A percentile compares a stretch with the other conserved stretches of the same genome.
These are phyloP conservation scores for Conus betulinus DNA, from an alignment of 1,140 invertebrate genomes.

Conservation along the genomic window DNA sequence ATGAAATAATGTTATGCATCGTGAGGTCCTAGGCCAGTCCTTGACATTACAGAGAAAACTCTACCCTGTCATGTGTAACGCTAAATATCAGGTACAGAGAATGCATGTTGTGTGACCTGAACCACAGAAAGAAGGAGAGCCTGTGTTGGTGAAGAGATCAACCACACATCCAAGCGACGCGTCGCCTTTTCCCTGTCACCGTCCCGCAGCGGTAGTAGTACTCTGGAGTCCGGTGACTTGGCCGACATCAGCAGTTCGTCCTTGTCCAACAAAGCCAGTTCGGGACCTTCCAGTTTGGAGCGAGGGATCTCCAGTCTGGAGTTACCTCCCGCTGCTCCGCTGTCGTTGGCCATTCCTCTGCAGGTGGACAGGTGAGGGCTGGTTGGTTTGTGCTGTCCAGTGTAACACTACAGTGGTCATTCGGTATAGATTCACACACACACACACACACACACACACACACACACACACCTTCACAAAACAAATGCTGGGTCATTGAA, in stretches of 20 bases:
- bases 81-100: too few relatives aligned
- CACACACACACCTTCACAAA: too few relatives aligned
- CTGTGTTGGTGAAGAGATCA: constrained; percentile 1
- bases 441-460: too few relatives aligned
- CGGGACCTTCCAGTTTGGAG: constrained; percentile 38
- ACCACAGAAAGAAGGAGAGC: constrained; percentile 14
- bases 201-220: constrained; percentile 52
- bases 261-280: constrained; percentile 45
- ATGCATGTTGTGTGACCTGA: neutral
- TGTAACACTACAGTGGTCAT: too few relatives aligned
- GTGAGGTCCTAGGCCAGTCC: too few relatives aligned
- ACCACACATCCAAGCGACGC: neutral
- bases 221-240: constrained; percentile 64
- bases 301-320: constrained; percentile 21
- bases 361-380: neutral
- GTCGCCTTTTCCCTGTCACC: constrained; percentile 41
- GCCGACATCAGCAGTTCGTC: constrained; percentile 60
- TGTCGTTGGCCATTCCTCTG: neutral
- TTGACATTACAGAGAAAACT: too few relatives aligned
- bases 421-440: too few relatives aligned
- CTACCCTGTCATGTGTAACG: too few relatives aligned
- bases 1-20: too few relatives aligned
- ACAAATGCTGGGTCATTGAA: too few relatives aligned
- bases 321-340: neutral
- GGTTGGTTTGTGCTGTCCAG: neutral